phyloP scores from a whole-genome alignment of 2,113 vertebrate genomes.

The Odobenus rosmarus region DNA sequence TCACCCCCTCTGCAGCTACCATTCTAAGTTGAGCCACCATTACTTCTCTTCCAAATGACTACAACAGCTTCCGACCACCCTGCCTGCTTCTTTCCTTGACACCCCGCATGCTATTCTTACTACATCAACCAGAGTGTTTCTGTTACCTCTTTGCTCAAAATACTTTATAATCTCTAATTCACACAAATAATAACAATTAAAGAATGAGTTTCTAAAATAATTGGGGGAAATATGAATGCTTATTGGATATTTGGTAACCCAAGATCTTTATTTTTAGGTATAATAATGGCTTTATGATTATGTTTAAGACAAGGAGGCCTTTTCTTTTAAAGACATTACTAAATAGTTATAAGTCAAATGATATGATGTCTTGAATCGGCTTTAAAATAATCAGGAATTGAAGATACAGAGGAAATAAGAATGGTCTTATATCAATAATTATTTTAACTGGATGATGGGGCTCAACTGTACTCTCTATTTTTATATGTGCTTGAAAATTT shows the following conservation, averaged over 20 bases:
- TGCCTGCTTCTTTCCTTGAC: neutral
- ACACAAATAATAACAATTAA: neutral
- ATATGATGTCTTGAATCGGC: neutral
- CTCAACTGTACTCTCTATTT: neutral
- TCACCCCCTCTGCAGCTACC: neutral
- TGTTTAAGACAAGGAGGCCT: neutral
- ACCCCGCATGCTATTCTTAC: neutral
- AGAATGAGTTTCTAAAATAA: neutral
- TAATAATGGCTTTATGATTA: neutral
- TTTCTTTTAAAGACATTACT: neutral
- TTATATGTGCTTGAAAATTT: neutral
- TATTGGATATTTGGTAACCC: neutral
- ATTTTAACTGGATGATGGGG: neutral
- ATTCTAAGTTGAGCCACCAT: neutral
- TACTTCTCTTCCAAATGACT: too few relatives aligned
- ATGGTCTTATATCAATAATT: neutral
- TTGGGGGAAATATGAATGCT: neutral
- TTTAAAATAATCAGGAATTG: neutral
- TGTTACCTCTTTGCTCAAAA: neutral
- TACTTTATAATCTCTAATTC: neutral
- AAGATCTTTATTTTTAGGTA: neutral
- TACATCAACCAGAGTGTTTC: neutral
- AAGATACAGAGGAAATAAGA: neutral
- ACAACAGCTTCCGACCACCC: rapidly evolving
- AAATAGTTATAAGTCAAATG: neutral